Percentiles rank a stretch among this genome's conserved stretches.
These are phyloP conservation scores for Brachyopa scutellaris DNA, from an alignment of 2,888 invertebrate genomes.

Conservation along the genomic window DNA sequence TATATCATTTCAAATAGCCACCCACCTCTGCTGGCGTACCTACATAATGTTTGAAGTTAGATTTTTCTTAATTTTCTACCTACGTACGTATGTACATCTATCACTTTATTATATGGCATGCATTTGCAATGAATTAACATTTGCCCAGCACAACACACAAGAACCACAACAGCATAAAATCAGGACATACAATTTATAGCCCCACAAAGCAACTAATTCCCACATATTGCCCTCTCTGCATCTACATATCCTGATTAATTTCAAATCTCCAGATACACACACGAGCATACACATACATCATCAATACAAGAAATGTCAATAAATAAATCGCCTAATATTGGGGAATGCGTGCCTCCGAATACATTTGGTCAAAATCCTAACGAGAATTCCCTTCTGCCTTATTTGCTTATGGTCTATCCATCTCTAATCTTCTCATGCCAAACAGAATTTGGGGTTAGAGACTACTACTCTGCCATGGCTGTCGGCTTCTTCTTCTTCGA, in stretches of 20 bases:
- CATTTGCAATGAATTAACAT: conserved; percentile 16
- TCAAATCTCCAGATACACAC: conserved; percentile 32
- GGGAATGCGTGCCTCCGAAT: conserved; percentile 46
- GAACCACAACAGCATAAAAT: conserved; percentile 14
- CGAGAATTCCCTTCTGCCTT: conserved; percentile 40
- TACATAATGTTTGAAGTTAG: no score
- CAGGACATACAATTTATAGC: conserved; percentile 29
- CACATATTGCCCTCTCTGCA: conserved; percentile 6
- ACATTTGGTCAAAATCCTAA: conserved; percentile 50
- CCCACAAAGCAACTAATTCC: conserved; percentile 30
- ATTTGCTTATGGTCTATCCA: conserved; percentile 18
- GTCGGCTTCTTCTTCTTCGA: not conserved
- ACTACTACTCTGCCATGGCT: no score
- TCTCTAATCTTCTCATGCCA: not conserved
- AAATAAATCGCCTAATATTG: conserved; percentile 51
- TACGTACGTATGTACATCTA: not conserved
- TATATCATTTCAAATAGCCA: no score
- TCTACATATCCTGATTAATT: conserved; percentile 47
- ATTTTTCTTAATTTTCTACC: no score
- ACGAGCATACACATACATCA: conserved; percentile 37
- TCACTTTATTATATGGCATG: not conserved
- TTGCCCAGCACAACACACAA: not conserved
- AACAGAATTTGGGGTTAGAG: no score
- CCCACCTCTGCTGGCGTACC: no score
- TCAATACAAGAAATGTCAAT: conserved; percentile 51